Percentiles rank a stretch among this genome's conserved stretches.
Conservation (phyloP, 2,797 vertebrate species). For the Pangasius larnaudii region DNA sequence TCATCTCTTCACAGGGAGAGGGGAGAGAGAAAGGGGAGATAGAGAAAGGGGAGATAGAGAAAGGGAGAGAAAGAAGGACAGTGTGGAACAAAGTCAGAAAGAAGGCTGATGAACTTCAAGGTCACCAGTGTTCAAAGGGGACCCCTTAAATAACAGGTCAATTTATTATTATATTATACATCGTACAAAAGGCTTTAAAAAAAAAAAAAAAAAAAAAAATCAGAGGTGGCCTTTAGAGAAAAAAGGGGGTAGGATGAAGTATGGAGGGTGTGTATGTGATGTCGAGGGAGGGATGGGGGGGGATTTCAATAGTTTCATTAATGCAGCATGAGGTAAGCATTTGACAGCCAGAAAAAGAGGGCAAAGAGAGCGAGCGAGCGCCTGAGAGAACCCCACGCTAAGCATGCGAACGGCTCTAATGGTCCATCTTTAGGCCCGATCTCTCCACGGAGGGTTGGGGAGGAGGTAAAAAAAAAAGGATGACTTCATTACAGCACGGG, state of each 20-base stretch:
- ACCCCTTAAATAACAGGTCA: slow-evolving; percentile 67
- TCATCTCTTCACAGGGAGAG: slow-evolving; percentile 41
- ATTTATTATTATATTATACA: slow-evolving; percentile 66
- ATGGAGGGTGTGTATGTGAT: neutral
- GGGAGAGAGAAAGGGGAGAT: slow-evolving; percentile 50
- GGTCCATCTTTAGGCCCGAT: slow-evolving; percentile 51
- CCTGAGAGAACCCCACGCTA: slow-evolving; percentile 56
- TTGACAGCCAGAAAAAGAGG: slow-evolving; percentile 60
- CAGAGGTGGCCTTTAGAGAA: slow-evolving; percentile 45
- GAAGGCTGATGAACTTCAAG: slow-evolving; percentile 49
- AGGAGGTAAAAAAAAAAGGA: slow-evolving; percentile 1
- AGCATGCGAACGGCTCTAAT: slow-evolving; percentile 53
- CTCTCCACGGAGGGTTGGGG: slow-evolving; percentile 51
- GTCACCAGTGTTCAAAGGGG: slow-evolving; percentile 59
- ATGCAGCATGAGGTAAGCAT: slow-evolving; percentile 62
- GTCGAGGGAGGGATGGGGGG: neutral
- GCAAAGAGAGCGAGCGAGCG: slow-evolving; percentile 23
- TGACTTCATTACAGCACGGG: slow-evolving; percentile 56
- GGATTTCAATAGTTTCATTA: slow-evolving; percentile 58
- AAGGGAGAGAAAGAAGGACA: slow-evolving; percentile 47
- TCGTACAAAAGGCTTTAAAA: slow-evolving; percentile 36
- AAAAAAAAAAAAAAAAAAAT: slow-evolving; percentile 20
- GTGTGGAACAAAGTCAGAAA: slow-evolving; percentile 57
- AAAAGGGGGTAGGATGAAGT: slow-evolving; percentile 52
- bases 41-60: slow-evolving; percentile 48